Evolutionary conservation across 2,888 invertebrate species (phyloP), one percentile per base, ranked within the genome.

Genomic region (Dryobota labecula): DNA sequence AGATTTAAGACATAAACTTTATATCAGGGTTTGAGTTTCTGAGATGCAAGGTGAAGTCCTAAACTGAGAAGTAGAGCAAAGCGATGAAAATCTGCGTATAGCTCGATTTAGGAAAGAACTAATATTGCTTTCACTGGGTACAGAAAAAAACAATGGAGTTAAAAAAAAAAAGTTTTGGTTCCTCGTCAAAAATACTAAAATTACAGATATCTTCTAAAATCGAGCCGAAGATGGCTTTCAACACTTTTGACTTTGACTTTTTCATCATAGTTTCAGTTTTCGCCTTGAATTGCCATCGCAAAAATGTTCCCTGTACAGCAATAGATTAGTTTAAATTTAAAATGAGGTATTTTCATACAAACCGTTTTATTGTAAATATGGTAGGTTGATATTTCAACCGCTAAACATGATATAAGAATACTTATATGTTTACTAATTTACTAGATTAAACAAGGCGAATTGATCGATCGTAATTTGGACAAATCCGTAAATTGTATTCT

Each of bases 331-430:
- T 62, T 36, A 47, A 76, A 61, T 73, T 49, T 70, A 62, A 67
- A 61, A 45, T 54, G n/a, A 53, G 1, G 30, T 82, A 81, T 82
- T 82, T 82, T 82, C 56, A 54, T 74, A 84, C 27, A 51, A 56
- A 41, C 43, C n/a, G 45, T 61, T 61, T 73, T 79, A 51, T 51
- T 73, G 58, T 73, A 63, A 51, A 57, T 41, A 45, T 58, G 0
- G 6, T 47, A 43, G n/a, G 45, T 58, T 57, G 57, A 41, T 60
- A 74, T 63, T 72, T 47, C n/a, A 53, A 78, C 60, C 9, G 41
- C 41, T 33, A 47, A 53, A 43, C 54, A 49, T 53, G n/a, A 27
- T 43, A 43, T 33, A 57, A 33, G 30, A 47, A n/a, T 64, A 65
- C 15, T 45, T 49, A 27, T 30, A n/a, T n/a, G 9, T 61, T 61